Evolutionary conservation across 2,113 vertebrate species (phyloP), one percentile per base, ranked within the genome.

Genomic region (Chaetura pelagica): DNA sequence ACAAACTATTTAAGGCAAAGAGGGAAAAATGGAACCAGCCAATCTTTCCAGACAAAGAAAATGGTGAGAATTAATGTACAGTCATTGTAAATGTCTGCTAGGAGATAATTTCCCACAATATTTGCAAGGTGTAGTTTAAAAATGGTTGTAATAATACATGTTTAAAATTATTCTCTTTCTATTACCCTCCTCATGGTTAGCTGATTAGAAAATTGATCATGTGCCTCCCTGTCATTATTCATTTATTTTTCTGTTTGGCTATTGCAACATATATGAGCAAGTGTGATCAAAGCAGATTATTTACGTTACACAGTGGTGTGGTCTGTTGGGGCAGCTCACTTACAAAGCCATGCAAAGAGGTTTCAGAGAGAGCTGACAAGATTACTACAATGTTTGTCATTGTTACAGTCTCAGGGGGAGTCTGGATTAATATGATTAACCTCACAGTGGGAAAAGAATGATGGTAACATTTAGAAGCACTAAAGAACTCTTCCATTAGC

Each of bases 401-500:
- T 93, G 89, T 91, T 85, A 74, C 42, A 71, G 84, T 66, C 90
- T 85, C 91, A 19, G 23, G 86, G 72, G 93, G 72, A 96, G 82
- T 67, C 87, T 80, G 85, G 20, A 51, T 93, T 93, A 80, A 93
- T 91, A 85, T 76, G 86, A 96, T 96, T 91, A 96, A 35, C 79
- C 21, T 55, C 55, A 88, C 72, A 92, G 85, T 84, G 72, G 67
- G 83, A 84, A 87, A 42, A 85, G 51, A 80, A 17, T 63, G 75
- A 63, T 84, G 90, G 88, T 84, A 87, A 93, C 76, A 93, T 90
- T 88, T 46, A 94, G 87, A 58, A 69, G 63, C 46, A 24, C 40
- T 62, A 16, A 89, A 61, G 66, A 85, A 66, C 23, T 90, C 64
- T n/a, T 81, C 72, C 46, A 26, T 94, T 91, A 68, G 40, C 61